Conservation (phyloP, 2,113 vertebrate species). For the Myrmecophaga tridactyla region DNA sequence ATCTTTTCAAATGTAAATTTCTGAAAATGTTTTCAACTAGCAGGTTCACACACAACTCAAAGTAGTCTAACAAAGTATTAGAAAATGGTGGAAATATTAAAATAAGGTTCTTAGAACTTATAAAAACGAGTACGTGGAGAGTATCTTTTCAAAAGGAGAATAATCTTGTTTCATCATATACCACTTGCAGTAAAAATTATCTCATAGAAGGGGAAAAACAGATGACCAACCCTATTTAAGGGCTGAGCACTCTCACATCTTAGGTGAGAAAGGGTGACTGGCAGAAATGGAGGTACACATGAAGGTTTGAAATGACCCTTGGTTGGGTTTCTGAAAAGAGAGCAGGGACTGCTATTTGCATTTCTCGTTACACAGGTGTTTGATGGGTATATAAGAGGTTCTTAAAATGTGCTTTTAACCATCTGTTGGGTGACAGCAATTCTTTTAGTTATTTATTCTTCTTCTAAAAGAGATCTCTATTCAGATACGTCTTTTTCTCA, state of each 20-base stretch:
- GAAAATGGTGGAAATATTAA: constrained; percentile 10
- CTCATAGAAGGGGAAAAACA: not conserved
- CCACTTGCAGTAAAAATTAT: not conserved
- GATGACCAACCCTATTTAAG: not conserved
- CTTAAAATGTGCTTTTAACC: constrained; percentile 14
- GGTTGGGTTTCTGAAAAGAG: not conserved
- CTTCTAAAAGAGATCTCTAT: constrained; percentile 20
- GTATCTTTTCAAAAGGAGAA: not conserved
- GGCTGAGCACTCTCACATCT: not conserved
- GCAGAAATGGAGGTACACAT: not conserved
- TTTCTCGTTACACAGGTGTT: not conserved
- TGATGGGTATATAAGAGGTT: constrained; percentile 27
- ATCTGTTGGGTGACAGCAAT: constrained; percentile 23
- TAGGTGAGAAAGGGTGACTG: not conserved
- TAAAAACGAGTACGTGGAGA: not conserved
- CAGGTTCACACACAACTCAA: not conserved
- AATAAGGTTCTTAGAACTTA: constrained; percentile 10
- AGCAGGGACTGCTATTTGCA: not conserved
- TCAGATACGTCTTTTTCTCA: constrained; percentile 1
- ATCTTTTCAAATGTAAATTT: not conserved
- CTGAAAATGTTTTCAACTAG: constrained; percentile 3
- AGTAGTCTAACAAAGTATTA: not conserved
- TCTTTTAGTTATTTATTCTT: constrained; percentile 36
- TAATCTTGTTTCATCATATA: not conserved
- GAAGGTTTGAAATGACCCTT: not conserved